Conservation (phyloP, 1,140 invertebrate genomes). For the Mamestra configurata region DNA sequence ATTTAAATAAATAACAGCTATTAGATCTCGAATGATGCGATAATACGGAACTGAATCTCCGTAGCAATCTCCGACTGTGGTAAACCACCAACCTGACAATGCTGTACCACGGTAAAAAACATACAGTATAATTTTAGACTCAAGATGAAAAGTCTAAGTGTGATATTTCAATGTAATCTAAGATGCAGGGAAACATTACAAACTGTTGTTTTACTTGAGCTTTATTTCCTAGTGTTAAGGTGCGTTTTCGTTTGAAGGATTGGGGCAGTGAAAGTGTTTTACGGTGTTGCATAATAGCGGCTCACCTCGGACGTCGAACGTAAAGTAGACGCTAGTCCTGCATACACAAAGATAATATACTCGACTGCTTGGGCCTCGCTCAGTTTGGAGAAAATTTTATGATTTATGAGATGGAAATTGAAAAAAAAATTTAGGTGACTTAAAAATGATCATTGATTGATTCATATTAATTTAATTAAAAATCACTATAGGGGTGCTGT, state of each 20-base stretch:
- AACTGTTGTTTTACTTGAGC: not conserved
- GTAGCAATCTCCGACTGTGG: slow-evolving; percentile 43
- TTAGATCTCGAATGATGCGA: slow-evolving; percentile 24
- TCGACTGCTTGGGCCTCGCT: slow-evolving; percentile 7
- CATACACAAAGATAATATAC: slow-evolving; percentile 48
- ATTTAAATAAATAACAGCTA: slow-evolving; percentile 2
- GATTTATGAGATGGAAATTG: no score
- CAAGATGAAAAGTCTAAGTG: slow-evolving; percentile 34
- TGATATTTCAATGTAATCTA: slow-evolving; percentile 39
- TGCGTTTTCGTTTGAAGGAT: slow-evolving; percentile 55
- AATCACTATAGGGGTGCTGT: no score
- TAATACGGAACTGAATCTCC: slow-evolving; percentile 59
- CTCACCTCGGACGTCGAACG: slow-evolving; percentile 66
- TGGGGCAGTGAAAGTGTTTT: slow-evolving; percentile 76
- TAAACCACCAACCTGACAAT: slow-evolving; percentile 29
- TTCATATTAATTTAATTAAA: no score
- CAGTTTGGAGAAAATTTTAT: not conserved
- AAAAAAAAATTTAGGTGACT: no score
- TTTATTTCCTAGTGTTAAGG: slow-evolving; percentile 46
- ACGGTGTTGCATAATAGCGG: slow-evolving; percentile 70
- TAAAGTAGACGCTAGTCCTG: slow-evolving; percentile 49
- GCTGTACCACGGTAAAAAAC: slow-evolving; percentile 1
- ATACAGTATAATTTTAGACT: slow-evolving; percentile 20
- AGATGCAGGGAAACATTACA: not conserved
- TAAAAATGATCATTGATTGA: no score